Conservation (phyloP, 2,888 invertebrate species). For the Agrochola lota region DNA sequence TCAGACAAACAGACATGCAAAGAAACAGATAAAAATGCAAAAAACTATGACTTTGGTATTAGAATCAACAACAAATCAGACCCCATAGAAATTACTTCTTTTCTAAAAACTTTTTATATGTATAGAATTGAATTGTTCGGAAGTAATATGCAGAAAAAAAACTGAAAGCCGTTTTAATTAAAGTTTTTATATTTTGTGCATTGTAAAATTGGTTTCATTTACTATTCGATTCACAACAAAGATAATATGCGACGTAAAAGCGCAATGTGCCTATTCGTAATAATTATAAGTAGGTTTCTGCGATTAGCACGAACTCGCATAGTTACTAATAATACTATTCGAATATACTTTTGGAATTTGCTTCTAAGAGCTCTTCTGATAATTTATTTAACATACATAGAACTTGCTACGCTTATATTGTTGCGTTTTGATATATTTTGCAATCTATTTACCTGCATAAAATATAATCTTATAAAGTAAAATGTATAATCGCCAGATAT, state of each 20-base stretch:
- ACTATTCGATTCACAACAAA: too few relatives aligned
- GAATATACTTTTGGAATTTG: not conserved
- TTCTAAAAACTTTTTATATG: not conserved
- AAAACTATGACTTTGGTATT: not conserved
- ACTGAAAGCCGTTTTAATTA: not conserved
- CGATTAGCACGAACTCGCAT: slow-evolving; percentile 5
- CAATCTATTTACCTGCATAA: not conserved
- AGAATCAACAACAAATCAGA: not conserved
- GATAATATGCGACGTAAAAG: not conserved
- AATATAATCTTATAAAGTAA: not conserved
- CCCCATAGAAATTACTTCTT: not conserved
- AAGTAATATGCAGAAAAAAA: not conserved
- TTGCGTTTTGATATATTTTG: not conserved
- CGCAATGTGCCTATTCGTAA: not conserved
- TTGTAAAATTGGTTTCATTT: slow-evolving; percentile 35
- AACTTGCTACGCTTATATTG: slow-evolving; percentile 1
- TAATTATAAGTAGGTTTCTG: slow-evolving; percentile 1
- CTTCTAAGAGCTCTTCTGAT: not conserved
- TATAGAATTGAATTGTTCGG: not conserved
- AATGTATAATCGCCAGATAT: not conserved
- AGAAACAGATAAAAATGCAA: not conserved
- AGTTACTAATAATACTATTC: slow-evolving; percentile 6
- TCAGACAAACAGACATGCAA: too few relatives aligned
- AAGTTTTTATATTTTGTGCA: not conserved
- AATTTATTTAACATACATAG: not conserved